Evolutionary conservation across 2,113 vertebrate species (phyloP).

Genomic region (Recurvirostra avosetta): DNA sequence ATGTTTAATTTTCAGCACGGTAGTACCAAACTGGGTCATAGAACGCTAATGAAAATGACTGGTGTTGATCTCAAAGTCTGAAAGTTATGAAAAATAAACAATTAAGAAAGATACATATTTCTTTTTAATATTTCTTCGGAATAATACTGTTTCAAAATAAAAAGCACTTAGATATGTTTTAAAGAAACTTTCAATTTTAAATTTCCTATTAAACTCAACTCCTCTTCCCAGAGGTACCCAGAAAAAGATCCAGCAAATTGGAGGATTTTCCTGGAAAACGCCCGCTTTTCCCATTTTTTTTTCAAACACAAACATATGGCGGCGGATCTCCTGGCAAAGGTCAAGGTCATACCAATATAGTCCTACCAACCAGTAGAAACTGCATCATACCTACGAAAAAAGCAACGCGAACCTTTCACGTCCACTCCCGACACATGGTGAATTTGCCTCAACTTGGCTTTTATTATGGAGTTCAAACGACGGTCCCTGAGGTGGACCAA

Average conservation of each 20-base stretch:
- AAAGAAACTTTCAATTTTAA: background rate
- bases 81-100: background rate
- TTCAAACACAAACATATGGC: background rate
- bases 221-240: background rate
- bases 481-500: background rate
- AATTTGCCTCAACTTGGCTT: background rate
- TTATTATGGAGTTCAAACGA: background rate
- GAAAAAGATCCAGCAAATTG: background rate
- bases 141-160: background rate
- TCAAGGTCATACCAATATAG: background rate
- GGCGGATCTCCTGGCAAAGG: background rate
- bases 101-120: background rate
- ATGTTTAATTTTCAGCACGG: background rate
- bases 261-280: background rate
- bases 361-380: background rate
- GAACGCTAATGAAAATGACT: background rate
- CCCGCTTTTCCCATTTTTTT: background rate
- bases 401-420: background rate
- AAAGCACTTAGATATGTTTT: background rate
- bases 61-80: background rate
- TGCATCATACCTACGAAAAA: background rate
- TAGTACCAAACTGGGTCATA: background rate
- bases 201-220: background rate
- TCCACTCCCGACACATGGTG: background rate
- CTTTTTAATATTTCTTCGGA: background rate